A percentile compares a stretch with the other conserved stretches of the same genome.
These are phyloP conservation scores for Crocodylus rhombifer DNA, from an alignment of 2,797 vertebrate genomes.

Conservation along the genomic window DNA sequence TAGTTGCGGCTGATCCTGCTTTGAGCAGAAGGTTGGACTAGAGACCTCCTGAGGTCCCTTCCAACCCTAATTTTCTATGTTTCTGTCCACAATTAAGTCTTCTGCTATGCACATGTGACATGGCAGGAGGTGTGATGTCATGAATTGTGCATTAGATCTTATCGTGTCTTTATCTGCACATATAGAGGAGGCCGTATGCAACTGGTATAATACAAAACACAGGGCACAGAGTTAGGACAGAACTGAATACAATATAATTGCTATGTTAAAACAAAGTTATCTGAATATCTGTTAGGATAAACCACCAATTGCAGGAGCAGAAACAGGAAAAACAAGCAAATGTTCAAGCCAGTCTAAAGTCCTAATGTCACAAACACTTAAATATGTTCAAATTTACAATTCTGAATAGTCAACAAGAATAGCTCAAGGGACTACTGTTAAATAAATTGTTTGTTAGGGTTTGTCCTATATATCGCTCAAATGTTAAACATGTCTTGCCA, in stretches of 20 bases:
- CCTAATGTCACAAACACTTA: background rate
- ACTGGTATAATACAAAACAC: background rate
- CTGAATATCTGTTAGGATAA: background rate
- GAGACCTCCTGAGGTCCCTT: no score
- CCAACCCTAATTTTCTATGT: no score
- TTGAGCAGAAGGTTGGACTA: no score
- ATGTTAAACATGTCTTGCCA: constrained; percentile 3
- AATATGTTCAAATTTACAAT: background rate
- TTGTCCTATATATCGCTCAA: background rate
- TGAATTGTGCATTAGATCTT: no score
- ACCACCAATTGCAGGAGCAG: background rate
- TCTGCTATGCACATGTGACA: no score
- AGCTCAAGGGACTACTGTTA: background rate
- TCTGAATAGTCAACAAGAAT: background rate
- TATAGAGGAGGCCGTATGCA: no score
- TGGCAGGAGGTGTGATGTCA: no score
- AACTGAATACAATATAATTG: background rate
- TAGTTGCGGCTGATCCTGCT: no score
- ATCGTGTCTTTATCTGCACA: no score
- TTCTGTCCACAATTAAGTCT: no score
- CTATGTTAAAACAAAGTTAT: background rate
- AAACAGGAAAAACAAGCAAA: background rate
- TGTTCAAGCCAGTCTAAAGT: background rate
- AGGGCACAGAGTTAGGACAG: background rate
- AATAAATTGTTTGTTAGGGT: background rate